phyloP scores from a whole-genome alignment of 2,113 vertebrate genomes.

The Marmota flaviventris region DNA sequence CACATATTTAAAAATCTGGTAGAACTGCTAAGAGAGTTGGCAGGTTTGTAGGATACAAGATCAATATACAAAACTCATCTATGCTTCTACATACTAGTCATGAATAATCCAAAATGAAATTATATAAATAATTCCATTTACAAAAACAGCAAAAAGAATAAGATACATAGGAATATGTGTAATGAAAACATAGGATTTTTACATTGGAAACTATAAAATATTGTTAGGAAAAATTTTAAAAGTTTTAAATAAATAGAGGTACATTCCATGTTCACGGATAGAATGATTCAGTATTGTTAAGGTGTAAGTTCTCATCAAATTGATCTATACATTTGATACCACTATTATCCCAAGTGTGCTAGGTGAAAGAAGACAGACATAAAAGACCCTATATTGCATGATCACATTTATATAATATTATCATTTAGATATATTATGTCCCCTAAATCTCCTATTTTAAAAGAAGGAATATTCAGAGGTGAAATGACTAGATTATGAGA shows the following conservation, averaged over 20 bases:
- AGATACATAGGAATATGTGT: not conserved
- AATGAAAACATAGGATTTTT: not conserved
- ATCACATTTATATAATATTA: not conserved
- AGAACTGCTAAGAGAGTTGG: not conserved
- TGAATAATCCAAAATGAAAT: conserved; percentile 8
- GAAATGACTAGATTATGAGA: too few relatives aligned
- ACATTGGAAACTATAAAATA: not conserved
- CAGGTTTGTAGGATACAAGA: not conserved
- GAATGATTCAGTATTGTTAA: not conserved
- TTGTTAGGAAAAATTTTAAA: not conserved
- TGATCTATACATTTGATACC: not conserved
- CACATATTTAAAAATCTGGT: not conserved
- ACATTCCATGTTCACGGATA: not conserved
- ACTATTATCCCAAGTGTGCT: not conserved
- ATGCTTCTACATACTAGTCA: not conserved
- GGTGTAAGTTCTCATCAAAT: not conserved
- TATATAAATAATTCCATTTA: not conserved
- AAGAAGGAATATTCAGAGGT: too few relatives aligned
- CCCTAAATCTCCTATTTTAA: too few relatives aligned
- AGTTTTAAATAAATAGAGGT: not conserved
- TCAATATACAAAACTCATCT: not conserved
- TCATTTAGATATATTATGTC: too few relatives aligned
- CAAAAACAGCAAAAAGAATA: not conserved
- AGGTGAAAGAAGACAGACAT: not conserved
- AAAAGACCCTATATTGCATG: not conserved